Evolutionary conservation across 2,888 invertebrate species (phyloP).

Genomic region (Drosophila austrosaltans): DNA sequence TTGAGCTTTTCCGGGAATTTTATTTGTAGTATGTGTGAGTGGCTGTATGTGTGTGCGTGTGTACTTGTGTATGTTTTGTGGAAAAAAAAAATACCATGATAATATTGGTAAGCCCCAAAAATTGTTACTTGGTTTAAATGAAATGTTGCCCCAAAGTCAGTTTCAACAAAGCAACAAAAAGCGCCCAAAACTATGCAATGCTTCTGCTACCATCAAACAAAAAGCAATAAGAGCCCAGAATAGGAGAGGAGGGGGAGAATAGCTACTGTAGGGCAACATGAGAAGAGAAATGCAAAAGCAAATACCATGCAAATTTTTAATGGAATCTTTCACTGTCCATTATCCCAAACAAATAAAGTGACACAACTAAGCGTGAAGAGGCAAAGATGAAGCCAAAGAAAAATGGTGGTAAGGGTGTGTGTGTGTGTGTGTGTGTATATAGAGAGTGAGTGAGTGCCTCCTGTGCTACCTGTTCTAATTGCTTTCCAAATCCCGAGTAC

Average conservation of each 20-base stretch:
- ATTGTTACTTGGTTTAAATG: slow-evolving; percentile 9
- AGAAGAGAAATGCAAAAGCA: slow-evolving; percentile 25
- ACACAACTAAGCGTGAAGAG: slow-evolving; percentile 46
- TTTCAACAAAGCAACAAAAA: slow-evolving; percentile 5
- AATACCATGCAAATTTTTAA: slow-evolving; percentile 52
- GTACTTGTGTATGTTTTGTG: background rate
- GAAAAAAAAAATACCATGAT: slow-evolving; percentile 6
- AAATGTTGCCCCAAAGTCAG: slow-evolving; percentile 12
- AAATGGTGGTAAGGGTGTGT: background rate
- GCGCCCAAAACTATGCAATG: slow-evolving; percentile 18
- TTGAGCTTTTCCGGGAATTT: slow-evolving; percentile 27
- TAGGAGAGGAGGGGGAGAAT: background rate
- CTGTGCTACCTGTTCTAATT: slow-evolving; percentile 59
- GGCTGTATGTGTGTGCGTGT: background rate
- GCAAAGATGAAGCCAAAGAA: background rate
- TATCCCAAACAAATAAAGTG: slow-evolving; percentile 62
- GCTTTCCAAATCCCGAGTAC: slow-evolving; percentile 66
- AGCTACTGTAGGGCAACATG: background rate
- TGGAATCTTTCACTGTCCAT: slow-evolving; percentile 55
- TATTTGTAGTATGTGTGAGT: slow-evolving; percentile 13
- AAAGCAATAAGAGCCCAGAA: slow-evolving; percentile 1
- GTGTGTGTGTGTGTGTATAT: background rate
- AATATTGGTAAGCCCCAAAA: slow-evolving; percentile 13
- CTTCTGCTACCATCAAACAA: background rate
- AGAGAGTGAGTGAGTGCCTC: background rate